Conservation (phyloP, 2,113 vertebrate species). For the Psephotus haematonotus region DNA sequence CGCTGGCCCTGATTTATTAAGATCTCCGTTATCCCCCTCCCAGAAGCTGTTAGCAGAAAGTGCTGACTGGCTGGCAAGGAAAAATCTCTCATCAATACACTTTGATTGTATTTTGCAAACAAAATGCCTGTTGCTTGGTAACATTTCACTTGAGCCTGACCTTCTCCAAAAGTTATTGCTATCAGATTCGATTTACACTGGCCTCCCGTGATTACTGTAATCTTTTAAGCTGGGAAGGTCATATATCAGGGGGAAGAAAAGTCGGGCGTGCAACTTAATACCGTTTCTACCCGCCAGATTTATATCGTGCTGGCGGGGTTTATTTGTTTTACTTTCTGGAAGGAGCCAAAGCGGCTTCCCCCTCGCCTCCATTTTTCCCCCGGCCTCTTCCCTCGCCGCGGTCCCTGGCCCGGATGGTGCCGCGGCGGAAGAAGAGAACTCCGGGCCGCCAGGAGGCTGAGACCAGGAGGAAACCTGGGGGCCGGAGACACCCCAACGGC, state of each 20-base stretch:
- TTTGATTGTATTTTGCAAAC: slow-evolving; percentile 83
- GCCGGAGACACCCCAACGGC: no score
- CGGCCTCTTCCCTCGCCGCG: neutral
- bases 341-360: neutral
- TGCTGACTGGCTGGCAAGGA: slow-evolving; percentile 80
- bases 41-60: slow-evolving; percentile 77
- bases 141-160: slow-evolving; percentile 88
- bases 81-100: slow-evolving; percentile 80
- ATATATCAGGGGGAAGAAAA: slow-evolving; percentile 75
- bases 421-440: accelerated
- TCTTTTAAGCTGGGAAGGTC: slow-evolving; percentile 78
- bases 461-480: neutral
- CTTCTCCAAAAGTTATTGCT: slow-evolving; percentile 84
- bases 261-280: slow-evolving; percentile 60
- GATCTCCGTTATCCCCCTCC: neutral
- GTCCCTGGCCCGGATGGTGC: no score
- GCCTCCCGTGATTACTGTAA: slow-evolving; percentile 85
- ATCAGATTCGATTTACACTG: slow-evolving; percentile 84
- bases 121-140: slow-evolving; percentile 86
- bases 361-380: no score
- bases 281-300: slow-evolving; percentile 59
- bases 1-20: slow-evolving; percentile 64
- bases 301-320: slow-evolving; percentile 26
- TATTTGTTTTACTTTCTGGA: neutral
- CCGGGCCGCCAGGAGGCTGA: neutral